Percentiles rank a stretch among this genome's conserved stretches.
Conservation (phyloP, 92 coral and sea anemone species). For the Parazoanthus darwini region DNA sequence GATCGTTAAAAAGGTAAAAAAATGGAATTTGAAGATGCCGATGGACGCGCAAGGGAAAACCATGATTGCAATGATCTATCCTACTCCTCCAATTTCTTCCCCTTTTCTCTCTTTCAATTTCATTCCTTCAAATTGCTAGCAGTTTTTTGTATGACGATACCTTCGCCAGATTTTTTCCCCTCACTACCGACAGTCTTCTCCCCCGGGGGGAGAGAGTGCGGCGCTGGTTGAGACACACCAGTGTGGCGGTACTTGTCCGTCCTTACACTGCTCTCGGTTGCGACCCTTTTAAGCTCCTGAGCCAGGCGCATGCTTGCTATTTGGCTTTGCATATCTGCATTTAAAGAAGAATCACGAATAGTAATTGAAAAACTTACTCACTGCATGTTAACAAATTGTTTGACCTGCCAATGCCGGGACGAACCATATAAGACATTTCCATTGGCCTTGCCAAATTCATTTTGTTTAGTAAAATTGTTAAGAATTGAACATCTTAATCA, state of each 20-base stretch:
- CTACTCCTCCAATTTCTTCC: background rate
- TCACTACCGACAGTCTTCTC: background rate
- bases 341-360: too few relatives aligned
- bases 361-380: too few relatives aligned
- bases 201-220: background rate
- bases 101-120: background rate
- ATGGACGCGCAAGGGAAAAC: too few relatives aligned
- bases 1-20: too few relatives aligned
- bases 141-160: background rate
- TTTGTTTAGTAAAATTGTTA: too few relatives aligned
- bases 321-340: constrained; percentile 40
- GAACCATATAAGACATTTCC: too few relatives aligned
- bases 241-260: constrained; percentile 25
- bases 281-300: constrained; percentile 32
- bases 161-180: constrained; percentile 17
- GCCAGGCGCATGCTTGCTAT: constrained; percentile 40
- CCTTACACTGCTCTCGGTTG: background rate
- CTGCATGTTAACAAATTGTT: too few relatives aligned
- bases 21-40: too few relatives aligned
- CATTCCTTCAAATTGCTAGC: background rate
- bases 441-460: too few relatives aligned
- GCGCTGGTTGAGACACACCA: background rate
- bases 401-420: too few relatives aligned
- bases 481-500: too few relatives aligned
- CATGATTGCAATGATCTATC: too few relatives aligned